These are phyloP conservation scores for Sphyrna mokarran DNA, from an alignment of 2,113 vertebrate genomes.

Conservation along the genomic window DNA sequence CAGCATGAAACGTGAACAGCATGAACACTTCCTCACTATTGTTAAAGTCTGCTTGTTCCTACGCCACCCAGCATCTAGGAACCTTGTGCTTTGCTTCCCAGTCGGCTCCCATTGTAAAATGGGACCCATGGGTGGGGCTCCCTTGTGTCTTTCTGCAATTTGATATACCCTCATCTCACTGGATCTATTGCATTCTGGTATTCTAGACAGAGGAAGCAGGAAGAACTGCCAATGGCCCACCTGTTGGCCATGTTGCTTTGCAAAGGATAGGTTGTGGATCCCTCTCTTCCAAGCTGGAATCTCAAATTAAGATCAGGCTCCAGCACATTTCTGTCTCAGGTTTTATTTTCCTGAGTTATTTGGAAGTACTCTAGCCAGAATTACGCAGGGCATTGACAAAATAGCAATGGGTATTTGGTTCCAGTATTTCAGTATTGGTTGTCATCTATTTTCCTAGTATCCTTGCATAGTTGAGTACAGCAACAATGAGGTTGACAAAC, in stretches of 20 bases:
- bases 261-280: neutral
- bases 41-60: neutral
- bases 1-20: neutral
- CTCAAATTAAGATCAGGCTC: neutral
- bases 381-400: neutral
- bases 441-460: neutral
- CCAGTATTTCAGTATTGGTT: neutral
- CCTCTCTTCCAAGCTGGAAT: neutral
- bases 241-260: neutral
- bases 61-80: neutral
- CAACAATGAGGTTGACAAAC: neutral
- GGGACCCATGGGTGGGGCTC: neutral
- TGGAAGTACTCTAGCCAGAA: neutral
- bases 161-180: neutral
- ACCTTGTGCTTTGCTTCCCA: neutral
- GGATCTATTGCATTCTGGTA: neutral
- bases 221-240: neutral
- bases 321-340: neutral
- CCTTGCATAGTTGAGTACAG: neutral
- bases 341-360: neutral
- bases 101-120: too few relatives aligned
- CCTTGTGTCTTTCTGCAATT: neutral
- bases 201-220: neutral
- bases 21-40: neutral
- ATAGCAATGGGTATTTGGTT: neutral